A percentile compares a stretch with the other conserved stretches of the same genome.
Evolutionary conservation across 2,113 vertebrate species (phyloP).

Genomic region (Chionis minor): DNA sequence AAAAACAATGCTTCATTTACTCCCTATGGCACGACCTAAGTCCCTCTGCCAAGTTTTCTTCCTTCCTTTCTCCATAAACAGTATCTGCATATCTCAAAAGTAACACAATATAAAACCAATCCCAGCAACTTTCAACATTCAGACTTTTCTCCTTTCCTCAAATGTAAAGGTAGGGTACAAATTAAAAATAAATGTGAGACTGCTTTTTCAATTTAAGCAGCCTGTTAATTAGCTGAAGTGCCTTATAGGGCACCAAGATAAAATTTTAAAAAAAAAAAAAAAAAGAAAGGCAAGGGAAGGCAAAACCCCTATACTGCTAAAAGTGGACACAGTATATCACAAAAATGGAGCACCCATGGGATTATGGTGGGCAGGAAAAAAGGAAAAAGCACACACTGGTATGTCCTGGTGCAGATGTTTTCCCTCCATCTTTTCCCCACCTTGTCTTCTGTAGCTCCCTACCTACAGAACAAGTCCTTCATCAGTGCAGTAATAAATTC

Average conservation of each 20-base stretch:
- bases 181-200: background rate
- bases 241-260: background rate
- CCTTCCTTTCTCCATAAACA: background rate
- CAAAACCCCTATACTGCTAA: background rate
- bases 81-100: conserved; percentile 12
- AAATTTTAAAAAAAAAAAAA: background rate
- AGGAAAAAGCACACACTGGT: background rate
- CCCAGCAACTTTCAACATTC: background rate
- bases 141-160: background rate
- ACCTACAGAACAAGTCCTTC: background rate
- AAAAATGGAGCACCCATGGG: background rate
- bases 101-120: background rate
- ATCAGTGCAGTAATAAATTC: background rate
- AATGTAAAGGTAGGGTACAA: background rate
- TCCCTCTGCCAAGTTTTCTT: conserved; percentile 5
- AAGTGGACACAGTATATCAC: background rate
- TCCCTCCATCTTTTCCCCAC: background rate
- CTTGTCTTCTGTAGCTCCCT: background rate
- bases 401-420: background rate
- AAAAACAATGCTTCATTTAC: conserved; percentile 40
- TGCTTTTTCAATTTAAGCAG: background rate
- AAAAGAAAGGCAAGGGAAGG: too few species aligned
- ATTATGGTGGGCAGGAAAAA: background rate
- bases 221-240: background rate
- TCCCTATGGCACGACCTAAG: background rate